Conservation (phyloP, 2,888 invertebrate species). For the Ichneumon xanthorius region DNA sequence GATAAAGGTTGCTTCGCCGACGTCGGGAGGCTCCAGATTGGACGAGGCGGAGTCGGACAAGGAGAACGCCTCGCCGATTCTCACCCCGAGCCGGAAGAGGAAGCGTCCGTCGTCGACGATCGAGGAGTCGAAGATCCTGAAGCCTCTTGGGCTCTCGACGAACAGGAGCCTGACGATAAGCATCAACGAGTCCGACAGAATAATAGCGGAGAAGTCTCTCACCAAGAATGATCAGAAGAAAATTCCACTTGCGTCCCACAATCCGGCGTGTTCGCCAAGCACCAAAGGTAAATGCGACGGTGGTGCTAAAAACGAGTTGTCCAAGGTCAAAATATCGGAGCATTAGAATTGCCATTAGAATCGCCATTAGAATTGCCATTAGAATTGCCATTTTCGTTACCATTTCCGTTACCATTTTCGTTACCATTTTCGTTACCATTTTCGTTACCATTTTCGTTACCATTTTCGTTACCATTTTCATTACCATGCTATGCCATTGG, state of each 20-base stretch:
- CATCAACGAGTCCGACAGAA: conserved; percentile 32
- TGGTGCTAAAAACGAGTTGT: neutral
- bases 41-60: conserved; percentile 76
- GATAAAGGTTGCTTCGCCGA: conserved; percentile 10
- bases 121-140: conserved; percentile 23
- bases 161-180: conserved; percentile 24
- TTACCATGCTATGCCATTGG: no score
- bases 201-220: neutral
- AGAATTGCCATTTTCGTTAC: no score
- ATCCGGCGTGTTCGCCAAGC: neutral
- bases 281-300: no score
- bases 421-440: no score
- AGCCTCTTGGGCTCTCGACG: neutral
- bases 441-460: no score
- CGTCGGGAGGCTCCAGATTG: neutral
- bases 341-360: neutral
- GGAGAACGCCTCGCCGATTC: conserved; percentile 74
- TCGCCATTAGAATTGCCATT: no score
- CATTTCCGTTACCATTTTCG: no score
- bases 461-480: no score
- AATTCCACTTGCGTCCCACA: neutral
- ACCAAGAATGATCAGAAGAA: neutral
- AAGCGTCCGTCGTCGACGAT: conserved; percentile 27
- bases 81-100: conserved; percentile 37
- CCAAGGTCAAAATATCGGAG: no score